These are phyloP conservation scores for Seira musarum DNA, from an alignment of 2,888 invertebrate species.

Conservation along the genomic window DNA sequence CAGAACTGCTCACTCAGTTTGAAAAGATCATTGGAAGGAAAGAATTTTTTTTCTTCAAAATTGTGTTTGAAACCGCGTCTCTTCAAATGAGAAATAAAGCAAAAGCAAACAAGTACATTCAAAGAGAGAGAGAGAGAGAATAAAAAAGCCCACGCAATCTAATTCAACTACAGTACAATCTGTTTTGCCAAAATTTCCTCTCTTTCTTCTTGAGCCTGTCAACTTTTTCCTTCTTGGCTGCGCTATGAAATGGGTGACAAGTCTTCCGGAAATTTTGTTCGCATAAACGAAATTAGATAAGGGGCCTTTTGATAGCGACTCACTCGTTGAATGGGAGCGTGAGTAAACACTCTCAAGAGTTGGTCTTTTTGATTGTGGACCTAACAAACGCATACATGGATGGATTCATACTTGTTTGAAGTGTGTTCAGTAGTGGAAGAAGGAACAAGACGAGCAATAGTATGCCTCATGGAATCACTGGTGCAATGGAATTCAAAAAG, in stretches of 20 bases:
- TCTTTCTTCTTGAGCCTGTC: slow-evolving; percentile 32
- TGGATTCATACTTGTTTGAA: neutral
- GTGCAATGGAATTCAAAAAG: slow-evolving; percentile 18
- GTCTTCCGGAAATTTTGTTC: slow-evolving; percentile 32
- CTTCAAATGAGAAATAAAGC: slow-evolving; percentile 7
- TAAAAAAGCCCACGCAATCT: slow-evolving; percentile 12
- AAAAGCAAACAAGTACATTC: neutral
- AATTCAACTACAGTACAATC: slow-evolving; percentile 1
- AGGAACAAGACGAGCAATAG: too few relatives aligned
- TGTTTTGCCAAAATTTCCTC: slow-evolving; percentile 14
- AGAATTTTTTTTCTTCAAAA: slow-evolving; percentile 15
- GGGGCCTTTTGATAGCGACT: slow-evolving; percentile 6
- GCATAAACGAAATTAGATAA: slow-evolving; percentile 16
- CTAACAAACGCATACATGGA: neutral
- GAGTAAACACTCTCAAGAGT: slow-evolving; percentile 11
- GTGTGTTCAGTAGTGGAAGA: neutral
- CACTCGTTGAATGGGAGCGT: slow-evolving; percentile 2
- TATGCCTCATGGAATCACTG: slow-evolving; percentile 2
- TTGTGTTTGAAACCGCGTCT: slow-evolving; percentile 3
- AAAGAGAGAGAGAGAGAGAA: too few relatives aligned
- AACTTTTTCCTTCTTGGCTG: slow-evolving; percentile 17
- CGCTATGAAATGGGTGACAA: slow-evolving; percentile 17
- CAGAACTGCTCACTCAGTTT: slow-evolving; percentile 26
- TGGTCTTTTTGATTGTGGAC: slow-evolving; percentile 15
- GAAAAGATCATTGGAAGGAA: slow-evolving; percentile 32